Percentiles rank a stretch among this genome's conserved stretches.
These are phyloP conservation scores for Ceriagrion tenellum DNA, from an alignment of 2,888 invertebrate genomes.

Conservation along the genomic window DNA sequence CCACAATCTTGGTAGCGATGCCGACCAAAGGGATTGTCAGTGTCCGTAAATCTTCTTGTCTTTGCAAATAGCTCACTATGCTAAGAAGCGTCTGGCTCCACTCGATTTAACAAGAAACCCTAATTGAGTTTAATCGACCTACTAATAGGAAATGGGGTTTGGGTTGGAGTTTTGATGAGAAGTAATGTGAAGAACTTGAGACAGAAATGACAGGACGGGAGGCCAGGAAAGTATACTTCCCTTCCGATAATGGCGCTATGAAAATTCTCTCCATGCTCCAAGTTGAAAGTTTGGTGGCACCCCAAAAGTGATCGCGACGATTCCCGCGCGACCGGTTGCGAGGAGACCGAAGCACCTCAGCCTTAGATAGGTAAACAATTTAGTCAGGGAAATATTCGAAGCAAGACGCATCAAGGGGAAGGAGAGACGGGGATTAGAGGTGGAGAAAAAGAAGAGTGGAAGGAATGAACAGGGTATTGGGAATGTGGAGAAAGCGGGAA, in stretches of 20 bases:
- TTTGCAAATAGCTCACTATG: not conserved
- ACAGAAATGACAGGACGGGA: not conserved
- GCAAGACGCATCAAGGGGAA: not conserved
- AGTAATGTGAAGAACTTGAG: not conserved
- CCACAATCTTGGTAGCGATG: too few species aligned
- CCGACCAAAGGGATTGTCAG: not conserved
- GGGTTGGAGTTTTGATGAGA: not conserved
- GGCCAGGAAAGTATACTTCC: not conserved
- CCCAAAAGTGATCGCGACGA: too few species aligned
- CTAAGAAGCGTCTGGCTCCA: not conserved
- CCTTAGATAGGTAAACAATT: not conserved
- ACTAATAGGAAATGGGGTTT: not conserved
- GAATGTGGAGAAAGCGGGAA: not conserved
- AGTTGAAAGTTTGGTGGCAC: not conserved
- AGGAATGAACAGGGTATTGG: not conserved
- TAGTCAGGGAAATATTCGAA: not conserved
- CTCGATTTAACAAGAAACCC: not conserved
- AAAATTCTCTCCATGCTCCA: not conserved
- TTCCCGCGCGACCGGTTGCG: not conserved
- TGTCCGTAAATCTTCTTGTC: not conserved
- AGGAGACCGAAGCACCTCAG: not conserved
- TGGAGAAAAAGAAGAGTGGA: not conserved
- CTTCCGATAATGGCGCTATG: not conserved
- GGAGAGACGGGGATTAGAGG: not conserved
- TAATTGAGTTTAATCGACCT: not conserved